Conservation (phyloP, 1,140 invertebrate genomes). For the Palaemon carinicauda region DNA sequence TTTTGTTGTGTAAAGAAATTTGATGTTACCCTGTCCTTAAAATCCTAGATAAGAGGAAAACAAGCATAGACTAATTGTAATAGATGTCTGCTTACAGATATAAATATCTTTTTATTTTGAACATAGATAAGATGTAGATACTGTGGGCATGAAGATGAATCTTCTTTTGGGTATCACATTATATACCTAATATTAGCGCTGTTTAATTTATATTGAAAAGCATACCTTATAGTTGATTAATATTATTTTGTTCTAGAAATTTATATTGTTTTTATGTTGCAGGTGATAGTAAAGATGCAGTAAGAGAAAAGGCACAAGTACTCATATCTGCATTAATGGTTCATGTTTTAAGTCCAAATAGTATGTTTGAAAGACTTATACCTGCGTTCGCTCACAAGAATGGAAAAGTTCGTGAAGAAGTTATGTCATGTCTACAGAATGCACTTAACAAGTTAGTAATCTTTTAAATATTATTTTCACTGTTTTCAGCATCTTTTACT, state of each 20-base stretch:
- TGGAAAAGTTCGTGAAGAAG: slow-evolving; percentile 85
- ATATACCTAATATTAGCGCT: too few relatives aligned
- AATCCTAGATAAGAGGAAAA: too few relatives aligned
- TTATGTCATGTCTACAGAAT: slow-evolving; percentile 78
- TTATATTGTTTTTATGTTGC: slow-evolving; percentile 44
- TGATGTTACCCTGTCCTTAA: too few relatives aligned
- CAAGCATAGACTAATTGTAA: too few relatives aligned
- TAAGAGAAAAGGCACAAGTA: slow-evolving; percentile 82
- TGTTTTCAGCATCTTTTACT: not conserved
- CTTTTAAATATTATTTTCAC: not conserved
- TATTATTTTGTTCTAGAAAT: not conserved
- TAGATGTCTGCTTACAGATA: too few relatives aligned
- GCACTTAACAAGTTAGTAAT: slow-evolving; percentile 80
- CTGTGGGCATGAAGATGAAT: too few relatives aligned
- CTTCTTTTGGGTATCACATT: too few relatives aligned
- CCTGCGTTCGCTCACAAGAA: slow-evolving; percentile 85
- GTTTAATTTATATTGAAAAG: not conserved
- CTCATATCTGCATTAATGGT: slow-evolving; percentile 82
- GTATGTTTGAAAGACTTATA: slow-evolving; percentile 79
- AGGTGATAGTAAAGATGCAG: slow-evolving; percentile 84
- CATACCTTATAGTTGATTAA: not conserved
- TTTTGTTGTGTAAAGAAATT: too few relatives aligned
- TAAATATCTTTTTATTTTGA: too few relatives aligned
- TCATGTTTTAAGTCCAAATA: slow-evolving; percentile 79
- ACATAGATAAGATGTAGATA: too few relatives aligned